Percentiles rank a stretch among this genome's conserved stretches.
phyloP scores from a whole-genome alignment of 2,113 vertebrate genomes.

The Raja brachyura region DNA sequence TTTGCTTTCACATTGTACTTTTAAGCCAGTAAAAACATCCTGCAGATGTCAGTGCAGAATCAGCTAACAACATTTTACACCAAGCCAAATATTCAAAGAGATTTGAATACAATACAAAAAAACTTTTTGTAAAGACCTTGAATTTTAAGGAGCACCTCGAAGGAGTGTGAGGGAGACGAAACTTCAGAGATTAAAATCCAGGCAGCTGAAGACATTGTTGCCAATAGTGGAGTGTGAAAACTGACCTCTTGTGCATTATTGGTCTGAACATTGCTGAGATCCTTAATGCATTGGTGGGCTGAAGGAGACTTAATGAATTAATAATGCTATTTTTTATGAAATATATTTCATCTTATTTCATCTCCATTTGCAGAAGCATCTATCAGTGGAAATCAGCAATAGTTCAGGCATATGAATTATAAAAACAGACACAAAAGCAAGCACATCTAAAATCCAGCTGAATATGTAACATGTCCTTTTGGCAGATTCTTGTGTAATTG shows the following conservation, averaged over 20 bases:
- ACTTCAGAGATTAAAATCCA: neutral
- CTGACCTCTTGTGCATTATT: too few species aligned
- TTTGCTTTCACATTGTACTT: neutral
- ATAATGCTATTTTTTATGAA: neutral
- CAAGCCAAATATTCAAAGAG: neutral
- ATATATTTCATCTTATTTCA: neutral
- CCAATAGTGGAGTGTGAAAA: neutral
- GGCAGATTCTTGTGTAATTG: neutral
- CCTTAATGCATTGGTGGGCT: neutral
- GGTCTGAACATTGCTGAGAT: too few species aligned
- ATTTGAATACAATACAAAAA: neutral
- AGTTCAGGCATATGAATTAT: neutral
- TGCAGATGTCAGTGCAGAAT: neutral
- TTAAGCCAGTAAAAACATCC: neutral
- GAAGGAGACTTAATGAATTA: neutral
- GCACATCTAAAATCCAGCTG: neutral
- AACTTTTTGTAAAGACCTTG: neutral
- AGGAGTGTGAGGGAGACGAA: neutral
- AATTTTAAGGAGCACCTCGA: neutral
- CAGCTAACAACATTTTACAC: neutral
- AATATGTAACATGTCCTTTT: neutral
- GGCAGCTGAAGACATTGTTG: neutral
- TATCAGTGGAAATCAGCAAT: neutral
- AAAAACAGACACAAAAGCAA: neutral
- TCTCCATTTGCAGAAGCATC: neutral